Base-by-base conservation (phyloP, 2,888 invertebrate genomes). In the Orgyia antiqua region DNA sequence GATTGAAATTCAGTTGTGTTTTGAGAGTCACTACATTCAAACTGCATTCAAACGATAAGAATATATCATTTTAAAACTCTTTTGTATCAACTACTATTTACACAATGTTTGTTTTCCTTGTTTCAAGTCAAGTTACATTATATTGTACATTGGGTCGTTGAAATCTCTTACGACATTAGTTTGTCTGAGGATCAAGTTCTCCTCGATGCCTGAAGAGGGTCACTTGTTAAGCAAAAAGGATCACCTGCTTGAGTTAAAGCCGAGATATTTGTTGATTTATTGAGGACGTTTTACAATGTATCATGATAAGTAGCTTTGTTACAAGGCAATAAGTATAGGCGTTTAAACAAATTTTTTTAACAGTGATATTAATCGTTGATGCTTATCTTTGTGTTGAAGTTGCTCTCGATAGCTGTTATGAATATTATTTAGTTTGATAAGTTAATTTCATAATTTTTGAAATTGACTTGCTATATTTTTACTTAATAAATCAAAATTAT, bases 121-220 rank as follows among this genome's bases (percentile, higher is more conserved):
- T 35, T 19, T 20, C 18, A 24, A 38, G 35, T 24, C 33, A 24
- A 32, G 15, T 17, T 15, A 34, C 28, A 26, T 17, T 17, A n/a
- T 8, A 24, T 31, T 10, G n/a, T 27, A 28, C 11, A 13, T 15
- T 24, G 33, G 35, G 31, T 28, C 35, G 28, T 35, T 21, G 18
- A 32, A 43, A 36, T 23, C 25, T 39, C 29, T 35, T 29, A 10
- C 3, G 29, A 27, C 20, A 35, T 50, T 51, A 42, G 29, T 35
- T 23, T 4, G 31, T 33, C 36, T 39, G 30, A 35, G 21, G 42
- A 24, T 35, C 26, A 26, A 50, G 35, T 32, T 44, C 36, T 38
- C 27, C 26, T 19, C 33, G 24, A 37, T 24, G 33, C 31, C 45
- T 51, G 48, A 51, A 51, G 42, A 51, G 48, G 51, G 51, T 51